Evolutionary conservation across 2,797 vertebrate genomes (phyloP).

Genomic region (Numenius phaeopus): DNA sequence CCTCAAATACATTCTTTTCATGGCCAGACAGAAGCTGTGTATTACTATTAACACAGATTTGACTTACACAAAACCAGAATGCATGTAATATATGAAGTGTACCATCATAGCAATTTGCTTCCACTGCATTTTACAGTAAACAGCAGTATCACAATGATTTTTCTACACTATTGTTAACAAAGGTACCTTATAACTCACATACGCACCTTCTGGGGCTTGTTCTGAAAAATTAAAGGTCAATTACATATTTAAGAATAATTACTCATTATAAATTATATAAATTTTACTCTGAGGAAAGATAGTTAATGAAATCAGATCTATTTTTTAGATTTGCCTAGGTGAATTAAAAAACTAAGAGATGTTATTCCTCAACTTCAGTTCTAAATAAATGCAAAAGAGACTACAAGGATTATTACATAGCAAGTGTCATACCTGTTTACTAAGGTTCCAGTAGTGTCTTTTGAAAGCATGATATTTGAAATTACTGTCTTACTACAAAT

Average conservation of each 20-base stretch:
- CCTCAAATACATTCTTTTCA: not conserved
- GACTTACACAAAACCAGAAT: not conserved
- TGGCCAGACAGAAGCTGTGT: not conserved
- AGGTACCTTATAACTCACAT: not conserved
- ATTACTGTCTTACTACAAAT: not conserved
- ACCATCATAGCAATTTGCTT: not conserved
- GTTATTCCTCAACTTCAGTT: not conserved
- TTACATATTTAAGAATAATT: conserved; percentile 67
- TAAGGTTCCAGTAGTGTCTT: not conserved
- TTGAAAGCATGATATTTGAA: not conserved
- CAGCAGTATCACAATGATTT: not conserved
- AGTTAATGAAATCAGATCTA: conserved; percentile 23
- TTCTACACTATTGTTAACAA: not conserved
- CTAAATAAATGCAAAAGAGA: not conserved
- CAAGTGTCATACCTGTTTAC: not conserved
- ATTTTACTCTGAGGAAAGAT: not conserved
- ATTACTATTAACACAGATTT: not conserved
- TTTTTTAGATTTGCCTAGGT: not conserved
- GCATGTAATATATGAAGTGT: not conserved
- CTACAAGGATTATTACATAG: not conserved
- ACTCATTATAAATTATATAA: conserved; percentile 48
- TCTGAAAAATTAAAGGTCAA: conserved; percentile 57
- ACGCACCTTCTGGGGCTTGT: conserved; percentile 16
- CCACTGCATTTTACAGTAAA: not conserved
- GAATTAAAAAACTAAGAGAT: not conserved